A percentile compares a stretch with the other conserved stretches of the same genome.
phyloP scores from a whole-genome alignment of 2,888 invertebrate genomes.

The Melinaea menophilus region DNA sequence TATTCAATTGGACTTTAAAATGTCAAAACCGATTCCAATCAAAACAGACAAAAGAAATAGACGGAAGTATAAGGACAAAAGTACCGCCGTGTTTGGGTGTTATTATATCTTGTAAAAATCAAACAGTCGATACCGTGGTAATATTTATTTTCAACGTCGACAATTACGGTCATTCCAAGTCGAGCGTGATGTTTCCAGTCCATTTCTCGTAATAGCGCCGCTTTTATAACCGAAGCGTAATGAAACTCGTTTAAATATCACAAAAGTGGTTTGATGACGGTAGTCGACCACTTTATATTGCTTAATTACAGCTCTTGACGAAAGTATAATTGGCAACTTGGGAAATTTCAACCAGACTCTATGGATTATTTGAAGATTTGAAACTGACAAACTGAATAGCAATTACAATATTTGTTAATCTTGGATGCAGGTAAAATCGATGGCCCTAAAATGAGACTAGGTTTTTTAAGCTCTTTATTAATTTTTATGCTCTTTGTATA shows the following conservation, averaged over 20 bases:
- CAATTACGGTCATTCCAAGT: constrained; percentile 68
- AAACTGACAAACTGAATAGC: constrained; percentile 8
- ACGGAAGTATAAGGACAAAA: too few relatives aligned
- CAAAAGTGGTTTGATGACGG: constrained; percentile 74
- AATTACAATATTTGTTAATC: background rate
- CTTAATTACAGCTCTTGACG: constrained; percentile 73
- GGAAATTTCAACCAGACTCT: constrained; percentile 64
- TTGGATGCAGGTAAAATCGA: background rate
- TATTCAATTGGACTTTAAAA: too few relatives aligned
- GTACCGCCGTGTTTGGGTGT: background rate
- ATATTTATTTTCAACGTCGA: constrained; percentile 44
- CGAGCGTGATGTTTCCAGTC: constrained; percentile 72
- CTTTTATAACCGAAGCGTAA: constrained; percentile 74
- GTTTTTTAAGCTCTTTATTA: too few relatives aligned
- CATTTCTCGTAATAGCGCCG: constrained; percentile 70
- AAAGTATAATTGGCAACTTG: constrained; percentile 72
- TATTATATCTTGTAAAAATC: constrained; percentile 35
- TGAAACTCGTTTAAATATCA: constrained; percentile 76
- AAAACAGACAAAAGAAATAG: too few relatives aligned
- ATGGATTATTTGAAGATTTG: constrained; percentile 47
- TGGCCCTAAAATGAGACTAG: too few relatives aligned
- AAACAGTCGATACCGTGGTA: constrained; percentile 40
- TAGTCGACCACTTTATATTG: constrained; percentile 68
- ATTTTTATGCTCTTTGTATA: too few relatives aligned
- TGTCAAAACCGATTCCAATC: too few relatives aligned